Conservation (phyloP, 2,113 vertebrate species). For the Ramphastos sulfuratus region DNA sequence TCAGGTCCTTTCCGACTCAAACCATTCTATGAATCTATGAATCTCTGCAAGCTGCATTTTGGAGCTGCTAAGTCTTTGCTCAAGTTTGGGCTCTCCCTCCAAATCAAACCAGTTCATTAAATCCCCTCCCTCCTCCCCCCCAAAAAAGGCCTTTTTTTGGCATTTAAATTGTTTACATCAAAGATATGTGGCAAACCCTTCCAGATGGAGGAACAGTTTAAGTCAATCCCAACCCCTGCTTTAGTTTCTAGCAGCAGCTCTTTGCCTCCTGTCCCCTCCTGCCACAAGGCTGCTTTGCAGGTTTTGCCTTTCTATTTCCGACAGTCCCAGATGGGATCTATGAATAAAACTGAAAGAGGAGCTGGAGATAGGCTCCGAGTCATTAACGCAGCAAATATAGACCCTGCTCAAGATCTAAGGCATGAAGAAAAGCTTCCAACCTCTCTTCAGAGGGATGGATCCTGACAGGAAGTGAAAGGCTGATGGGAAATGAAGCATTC, state of each 20-base stretch:
- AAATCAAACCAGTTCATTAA: not conserved
- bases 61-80: not conserved
- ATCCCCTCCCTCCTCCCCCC: not conserved
- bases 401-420: slow-evolving; percentile 37
- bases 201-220: not conserved
- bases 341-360: slow-evolving; percentile 64
- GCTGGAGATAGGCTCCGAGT: slow-evolving; percentile 61
- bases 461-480: not conserved
- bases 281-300: slow-evolving; percentile 49
- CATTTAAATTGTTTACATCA: not conserved
- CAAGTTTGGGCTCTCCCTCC: not conserved
- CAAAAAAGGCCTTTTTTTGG: no score
- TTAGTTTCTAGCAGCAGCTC: slow-evolving; percentile 8
- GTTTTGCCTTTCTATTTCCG: slow-evolving; percentile 67
- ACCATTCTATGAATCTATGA: no score
- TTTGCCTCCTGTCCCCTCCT: slow-evolving; percentile 48
- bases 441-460: not conserved
- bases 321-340: slow-evolving; percentile 65
- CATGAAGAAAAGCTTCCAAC: not conserved
- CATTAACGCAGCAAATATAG: slow-evolving; percentile 58
- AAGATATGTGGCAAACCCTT: not conserved
- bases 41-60: not conserved
- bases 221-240: slow-evolving; percentile 6
- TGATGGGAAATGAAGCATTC: not conserved
- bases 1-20: no score